Conservation (phyloP, 2,113 vertebrate genomes). For the Anarhynchus alexandrinus region DNA sequence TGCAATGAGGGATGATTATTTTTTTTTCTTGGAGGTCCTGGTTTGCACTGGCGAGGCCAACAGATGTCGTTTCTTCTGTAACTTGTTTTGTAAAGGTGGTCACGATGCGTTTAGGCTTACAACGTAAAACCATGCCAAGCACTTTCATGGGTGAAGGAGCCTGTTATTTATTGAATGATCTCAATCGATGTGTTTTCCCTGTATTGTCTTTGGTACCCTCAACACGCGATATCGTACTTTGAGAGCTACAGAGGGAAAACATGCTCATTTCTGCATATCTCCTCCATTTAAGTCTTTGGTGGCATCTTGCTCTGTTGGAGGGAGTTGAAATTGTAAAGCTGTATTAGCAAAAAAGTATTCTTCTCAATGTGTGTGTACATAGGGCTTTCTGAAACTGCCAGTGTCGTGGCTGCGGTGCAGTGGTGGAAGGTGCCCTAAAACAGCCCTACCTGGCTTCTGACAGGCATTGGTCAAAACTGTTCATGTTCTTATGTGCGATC, state of each 20-base stretch:
- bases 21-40: neutral
- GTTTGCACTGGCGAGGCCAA: neutral
- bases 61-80: neutral
- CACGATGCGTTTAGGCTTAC: neutral
- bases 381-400: neutral
- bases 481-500: neutral
- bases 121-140: neutral
- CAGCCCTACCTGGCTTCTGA: neutral
- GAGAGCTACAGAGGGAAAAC: neutral
- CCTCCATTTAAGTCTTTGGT: neutral
- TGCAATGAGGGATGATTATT: rapidly evolving
- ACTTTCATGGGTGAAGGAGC: neutral
- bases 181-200: neutral
- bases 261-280: rapidly evolving
- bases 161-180: neutral
- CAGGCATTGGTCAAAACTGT: neutral
- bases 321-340: neutral
- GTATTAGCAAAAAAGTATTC: neutral
- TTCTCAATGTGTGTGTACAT: rapidly evolving
- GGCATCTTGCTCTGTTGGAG: rapidly evolving
- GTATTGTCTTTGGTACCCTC: neutral
- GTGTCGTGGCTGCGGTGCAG: neutral
- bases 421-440: neutral
- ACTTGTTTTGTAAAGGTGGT: neutral
- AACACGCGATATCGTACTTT: rapidly evolving